Conservation (phyloP, 1,140 invertebrate genomes). For the Hypothenemus hampei region DNA sequence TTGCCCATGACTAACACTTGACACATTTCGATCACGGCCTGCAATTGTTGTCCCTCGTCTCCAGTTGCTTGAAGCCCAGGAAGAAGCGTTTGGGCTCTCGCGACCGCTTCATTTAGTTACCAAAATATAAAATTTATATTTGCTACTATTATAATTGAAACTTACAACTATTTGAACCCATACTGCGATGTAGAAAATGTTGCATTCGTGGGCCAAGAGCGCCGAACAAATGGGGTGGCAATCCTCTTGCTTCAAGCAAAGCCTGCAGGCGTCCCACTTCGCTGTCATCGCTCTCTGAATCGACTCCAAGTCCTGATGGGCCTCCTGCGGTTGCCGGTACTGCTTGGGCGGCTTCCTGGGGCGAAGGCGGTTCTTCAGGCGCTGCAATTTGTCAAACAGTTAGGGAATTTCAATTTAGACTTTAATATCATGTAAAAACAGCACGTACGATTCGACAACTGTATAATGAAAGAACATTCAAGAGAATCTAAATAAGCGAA, state of each 20-base stretch:
- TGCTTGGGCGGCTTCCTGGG: constrained; percentile 43
- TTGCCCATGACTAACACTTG: constrained; percentile 99
- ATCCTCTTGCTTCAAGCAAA: constrained; percentile 84
- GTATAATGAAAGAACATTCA: too few relatives aligned
- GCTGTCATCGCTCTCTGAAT: constrained; percentile 71
- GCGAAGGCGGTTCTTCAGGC: constrained; percentile 42
- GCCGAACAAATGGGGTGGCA: constrained; percentile 93
- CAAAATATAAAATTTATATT: neutral
- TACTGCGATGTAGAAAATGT: constrained; percentile 89
- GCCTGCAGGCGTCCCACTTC: constrained; percentile 87
- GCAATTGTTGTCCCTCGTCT: constrained; percentile 94
- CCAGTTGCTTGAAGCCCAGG: constrained; percentile 88
- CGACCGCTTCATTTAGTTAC: constrained; percentile 68
- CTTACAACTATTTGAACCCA: constrained; percentile 76
- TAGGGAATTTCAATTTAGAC: too few relatives aligned
- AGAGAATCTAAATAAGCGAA: too few relatives aligned
- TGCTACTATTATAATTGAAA: neutral
- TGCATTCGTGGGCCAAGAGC: constrained; percentile 95
- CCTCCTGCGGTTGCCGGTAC: constrained; percentile 36
- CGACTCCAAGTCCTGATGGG: constrained; percentile 41
- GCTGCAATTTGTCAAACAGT: too few relatives aligned
- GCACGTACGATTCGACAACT: too few relatives aligned
- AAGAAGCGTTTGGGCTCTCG: constrained; percentile 90
- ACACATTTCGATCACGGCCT: constrained; percentile 98
- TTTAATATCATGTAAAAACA: too few relatives aligned